Percentiles rank a stretch among this genome's conserved stretches.
Conservation (phyloP, 2,797 vertebrate species). For the Muraenolepis orangiensis region DNA sequence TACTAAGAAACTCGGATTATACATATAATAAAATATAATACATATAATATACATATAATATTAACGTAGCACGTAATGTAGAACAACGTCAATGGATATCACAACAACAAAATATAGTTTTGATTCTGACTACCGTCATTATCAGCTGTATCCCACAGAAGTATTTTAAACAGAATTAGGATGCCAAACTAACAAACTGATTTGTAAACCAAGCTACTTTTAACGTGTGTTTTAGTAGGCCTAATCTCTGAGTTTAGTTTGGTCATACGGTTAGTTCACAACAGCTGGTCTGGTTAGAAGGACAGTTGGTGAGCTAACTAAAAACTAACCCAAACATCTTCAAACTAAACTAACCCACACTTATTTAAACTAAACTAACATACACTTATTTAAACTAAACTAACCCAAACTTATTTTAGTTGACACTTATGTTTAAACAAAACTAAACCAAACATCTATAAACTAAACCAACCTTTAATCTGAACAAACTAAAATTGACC, state of each 20-base stretch:
- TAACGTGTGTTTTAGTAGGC: not conserved
- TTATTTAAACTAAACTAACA: not conserved
- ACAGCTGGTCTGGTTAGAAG: not conserved
- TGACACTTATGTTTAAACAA: not conserved
- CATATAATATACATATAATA: no score
- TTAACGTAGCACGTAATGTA: not conserved
- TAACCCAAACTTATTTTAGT: not conserved
- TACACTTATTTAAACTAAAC: not conserved
- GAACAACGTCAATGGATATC: not conserved
- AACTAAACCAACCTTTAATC: not conserved
- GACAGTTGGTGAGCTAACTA: no score
- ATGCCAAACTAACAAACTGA: not conserved
- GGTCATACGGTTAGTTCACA: not conserved
- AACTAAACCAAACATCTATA: not conserved
- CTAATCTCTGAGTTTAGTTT: not conserved
- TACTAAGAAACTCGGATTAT: not conserved
- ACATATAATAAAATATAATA: no score
- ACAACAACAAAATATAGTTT: not conserved
- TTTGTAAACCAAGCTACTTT: not conserved
- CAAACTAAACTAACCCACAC: not conserved
- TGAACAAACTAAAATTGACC: not conserved
- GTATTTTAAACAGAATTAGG: not conserved
- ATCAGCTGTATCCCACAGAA: no score
- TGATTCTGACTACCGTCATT: not conserved
- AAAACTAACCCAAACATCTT: not conserved